A percentile compares a stretch with the other conserved stretches of the same genome.
These are phyloP conservation scores for Tympanoctomys barrerae DNA, from an alignment of 2,797 vertebrate genomes.

Conservation along the genomic window DNA sequence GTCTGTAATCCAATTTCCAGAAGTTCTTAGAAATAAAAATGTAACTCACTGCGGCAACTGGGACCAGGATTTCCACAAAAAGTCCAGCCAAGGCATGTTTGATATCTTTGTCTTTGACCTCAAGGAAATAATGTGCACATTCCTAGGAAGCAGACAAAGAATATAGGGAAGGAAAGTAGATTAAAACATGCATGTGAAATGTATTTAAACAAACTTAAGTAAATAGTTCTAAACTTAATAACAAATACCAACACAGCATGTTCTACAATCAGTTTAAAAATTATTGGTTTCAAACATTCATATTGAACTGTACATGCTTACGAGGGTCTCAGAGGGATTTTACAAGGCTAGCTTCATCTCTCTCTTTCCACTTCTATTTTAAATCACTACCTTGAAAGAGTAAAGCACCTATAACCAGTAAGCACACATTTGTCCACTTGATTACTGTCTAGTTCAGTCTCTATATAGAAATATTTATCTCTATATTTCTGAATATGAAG, in stretches of 20 bases:
- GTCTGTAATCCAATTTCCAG: slow-evolving; percentile 55
- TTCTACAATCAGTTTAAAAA: not conserved
- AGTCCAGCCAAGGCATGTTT: slow-evolving; percentile 98
- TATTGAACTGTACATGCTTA: not conserved
- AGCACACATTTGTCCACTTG: not conserved
- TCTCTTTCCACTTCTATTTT: not conserved
- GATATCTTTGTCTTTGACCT: slow-evolving; percentile 99
- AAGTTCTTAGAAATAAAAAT: slow-evolving; percentile 68
- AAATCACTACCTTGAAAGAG: not conserved
- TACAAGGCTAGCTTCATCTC: not conserved
- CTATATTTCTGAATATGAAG: slow-evolving; percentile 6
- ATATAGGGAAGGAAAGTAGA: slow-evolving; percentile 37
- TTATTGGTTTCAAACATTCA: not conserved
- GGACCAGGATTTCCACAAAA: slow-evolving; percentile 99
- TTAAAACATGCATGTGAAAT: slow-evolving; percentile 57
- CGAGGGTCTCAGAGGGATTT: not conserved
- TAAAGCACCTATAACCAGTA: not conserved
- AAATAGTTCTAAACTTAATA: not conserved
- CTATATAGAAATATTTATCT: not conserved
- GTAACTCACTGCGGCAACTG: slow-evolving; percentile 97
- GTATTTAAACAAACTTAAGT: not conserved
- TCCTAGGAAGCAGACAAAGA: slow-evolving; percentile 90
- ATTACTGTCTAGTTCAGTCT: not conserved
- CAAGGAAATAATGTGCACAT: slow-evolving; percentile 99
- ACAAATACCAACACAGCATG: not conserved